Conservation (phyloP, 2,888 invertebrate species). For the Dorcus parallelipipedus region DNA sequence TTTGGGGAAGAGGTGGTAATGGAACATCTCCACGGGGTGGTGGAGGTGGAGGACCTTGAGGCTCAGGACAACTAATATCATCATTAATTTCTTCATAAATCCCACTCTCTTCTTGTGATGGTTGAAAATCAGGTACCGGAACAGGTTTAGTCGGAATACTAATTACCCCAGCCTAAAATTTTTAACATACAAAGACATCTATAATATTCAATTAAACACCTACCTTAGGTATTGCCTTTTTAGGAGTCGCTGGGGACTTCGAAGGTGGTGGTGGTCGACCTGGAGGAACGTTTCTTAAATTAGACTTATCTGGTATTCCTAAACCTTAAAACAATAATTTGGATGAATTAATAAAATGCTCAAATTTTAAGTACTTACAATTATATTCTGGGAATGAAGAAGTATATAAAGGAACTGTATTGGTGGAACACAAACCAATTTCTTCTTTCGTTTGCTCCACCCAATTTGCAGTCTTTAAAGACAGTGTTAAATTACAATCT, state of each 20-base stretch:
- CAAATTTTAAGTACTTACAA: conserved; percentile 34
- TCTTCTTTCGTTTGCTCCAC: conserved; percentile 76
- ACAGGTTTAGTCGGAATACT: conserved; percentile 39
- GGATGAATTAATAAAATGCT: neutral
- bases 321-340: conserved; percentile 33
- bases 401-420: conserved; percentile 71
- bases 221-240: conserved; percentile 38
- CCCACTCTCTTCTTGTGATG: conserved; percentile 41
- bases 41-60: conserved; percentile 62
- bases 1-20: conserved; percentile 59
- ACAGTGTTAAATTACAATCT: conserved; percentile 65
- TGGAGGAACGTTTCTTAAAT: conserved; percentile 46
- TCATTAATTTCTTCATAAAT: conserved; percentile 60
- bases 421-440: conserved; percentile 78
- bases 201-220: conserved; percentile 1
- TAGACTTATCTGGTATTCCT: conserved; percentile 51
- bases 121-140: conserved; percentile 15
- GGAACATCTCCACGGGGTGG: conserved; percentile 54
- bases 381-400: conserved; percentile 46
- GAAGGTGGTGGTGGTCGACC: conserved; percentile 54
- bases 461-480: conserved; percentile 85
- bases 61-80: conserved; percentile 49
- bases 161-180: conserved; percentile 52
- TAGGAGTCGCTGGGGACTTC: conserved; percentile 54
- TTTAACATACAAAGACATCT: neutral